Evolutionary conservation across 2,113 vertebrate genomes (phyloP).

Genomic region (Amazona vittata): DNA sequence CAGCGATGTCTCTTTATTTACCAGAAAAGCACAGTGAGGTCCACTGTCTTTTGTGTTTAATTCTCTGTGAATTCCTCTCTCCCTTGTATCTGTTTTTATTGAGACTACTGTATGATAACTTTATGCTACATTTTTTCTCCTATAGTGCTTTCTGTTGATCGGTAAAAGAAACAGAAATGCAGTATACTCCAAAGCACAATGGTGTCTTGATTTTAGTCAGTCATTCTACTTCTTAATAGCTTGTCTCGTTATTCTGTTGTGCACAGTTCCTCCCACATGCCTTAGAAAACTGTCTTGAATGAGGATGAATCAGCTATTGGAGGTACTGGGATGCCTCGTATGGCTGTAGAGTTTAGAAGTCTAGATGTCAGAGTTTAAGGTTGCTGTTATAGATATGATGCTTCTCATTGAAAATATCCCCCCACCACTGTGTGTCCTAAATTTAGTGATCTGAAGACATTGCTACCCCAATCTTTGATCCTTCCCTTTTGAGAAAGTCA

Average conservation of each 20-base stretch:
- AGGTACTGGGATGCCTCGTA: not conserved
- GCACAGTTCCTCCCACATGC: not conserved
- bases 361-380: not conserved
- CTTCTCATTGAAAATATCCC: not conserved
- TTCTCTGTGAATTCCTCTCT: not conserved
- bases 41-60: not conserved
- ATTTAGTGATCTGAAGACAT: not conserved
- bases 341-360: not conserved
- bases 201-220: not conserved
- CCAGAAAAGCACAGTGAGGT: not conserved
- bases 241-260: not conserved
- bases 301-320: not conserved
- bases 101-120: not conserved
- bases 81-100: not conserved
- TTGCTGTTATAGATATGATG: not conserved
- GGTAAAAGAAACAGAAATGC: not conserved
- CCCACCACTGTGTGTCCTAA: rapidly evolving
- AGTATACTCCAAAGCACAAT: not conserved
- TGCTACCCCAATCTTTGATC: not conserved
- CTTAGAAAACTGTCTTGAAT: not conserved
- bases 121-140: not conserved
- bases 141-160: not conserved
- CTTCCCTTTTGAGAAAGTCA: not conserved
- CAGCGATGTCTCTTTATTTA: not conserved
- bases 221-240: not conserved